Evolutionary conservation across 2,113 vertebrate species (phyloP).

Genomic region (Neoarius graeffei): DNA sequence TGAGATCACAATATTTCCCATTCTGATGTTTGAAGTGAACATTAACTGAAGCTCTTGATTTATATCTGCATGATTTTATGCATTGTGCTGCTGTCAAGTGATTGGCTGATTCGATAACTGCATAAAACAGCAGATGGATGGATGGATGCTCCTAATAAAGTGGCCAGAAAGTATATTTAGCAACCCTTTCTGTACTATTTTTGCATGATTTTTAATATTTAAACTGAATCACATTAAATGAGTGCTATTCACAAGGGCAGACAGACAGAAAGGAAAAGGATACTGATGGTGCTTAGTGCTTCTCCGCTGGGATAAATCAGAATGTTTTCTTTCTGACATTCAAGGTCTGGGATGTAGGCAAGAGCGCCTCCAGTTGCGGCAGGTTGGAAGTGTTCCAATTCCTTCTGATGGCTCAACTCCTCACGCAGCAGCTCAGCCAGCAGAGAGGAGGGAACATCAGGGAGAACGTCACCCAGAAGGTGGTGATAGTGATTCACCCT

Average conservation of each 20-base stretch:
- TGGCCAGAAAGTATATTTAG: no score
- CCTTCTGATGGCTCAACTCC: slow-evolving; percentile 72
- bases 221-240: not conserved
- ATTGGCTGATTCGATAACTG: no score
- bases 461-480: slow-evolving; percentile 67
- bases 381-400: slow-evolving; percentile 67
- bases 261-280: slow-evolving; percentile 65
- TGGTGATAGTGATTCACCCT: slow-evolving; percentile 58
- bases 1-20: no score
- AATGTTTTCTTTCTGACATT: slow-evolving; percentile 55
- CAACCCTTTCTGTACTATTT: not conserved
- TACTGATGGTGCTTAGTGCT: slow-evolving; percentile 76
- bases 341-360: slow-evolving; percentile 64
- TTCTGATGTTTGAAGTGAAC: no score
- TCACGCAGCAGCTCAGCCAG: slow-evolving; percentile 73
- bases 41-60: no score
- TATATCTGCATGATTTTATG: no score
- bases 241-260: not conserved
- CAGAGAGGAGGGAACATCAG: slow-evolving; percentile 67
- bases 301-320: slow-evolving; percentile 72
- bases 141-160: no score
- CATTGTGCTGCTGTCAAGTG: no score
- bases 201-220: not conserved
- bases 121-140: no score
- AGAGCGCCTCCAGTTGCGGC: slow-evolving; percentile 76